Evolutionary conservation across 2,888 invertebrate species (phyloP).

Genomic region (Drosophila dives): DNA sequence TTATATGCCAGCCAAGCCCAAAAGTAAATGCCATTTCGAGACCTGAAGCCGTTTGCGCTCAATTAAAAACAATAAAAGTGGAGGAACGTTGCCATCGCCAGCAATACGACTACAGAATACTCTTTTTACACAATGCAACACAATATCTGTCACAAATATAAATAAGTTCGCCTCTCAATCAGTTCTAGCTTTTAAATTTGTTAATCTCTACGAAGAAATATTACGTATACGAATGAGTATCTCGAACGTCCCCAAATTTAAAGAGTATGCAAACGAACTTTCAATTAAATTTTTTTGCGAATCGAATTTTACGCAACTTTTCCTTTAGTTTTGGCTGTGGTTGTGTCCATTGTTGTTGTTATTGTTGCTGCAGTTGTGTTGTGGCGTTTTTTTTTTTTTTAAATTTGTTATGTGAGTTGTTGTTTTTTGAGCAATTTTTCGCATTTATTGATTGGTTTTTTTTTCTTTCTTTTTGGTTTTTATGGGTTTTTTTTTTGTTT

Average conservation of each 20-base stretch:
- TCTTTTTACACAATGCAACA: background rate
- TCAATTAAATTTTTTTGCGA: background rate
- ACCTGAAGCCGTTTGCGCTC: slow-evolving; percentile 25
- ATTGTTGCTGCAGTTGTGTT: slow-evolving; percentile 18
- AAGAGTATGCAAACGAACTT: background rate
- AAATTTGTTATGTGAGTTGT: slow-evolving; percentile 49
- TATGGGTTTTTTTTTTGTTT: background rate
- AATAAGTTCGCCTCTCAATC: background rate
- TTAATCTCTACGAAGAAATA: background rate
- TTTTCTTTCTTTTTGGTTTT: slow-evolving; percentile 25
- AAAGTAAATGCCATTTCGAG: slow-evolving; percentile 10
- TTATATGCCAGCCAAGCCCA: slow-evolving; percentile 25
- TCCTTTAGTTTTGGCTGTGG: slow-evolving; percentile 18
- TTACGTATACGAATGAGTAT: background rate
- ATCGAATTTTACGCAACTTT: slow-evolving; percentile 41
- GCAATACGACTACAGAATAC: background rate
- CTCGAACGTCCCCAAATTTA: background rate
- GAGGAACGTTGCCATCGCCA: background rate
- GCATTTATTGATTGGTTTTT: slow-evolving; percentile 70
- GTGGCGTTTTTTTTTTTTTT: slow-evolving; percentile 43
- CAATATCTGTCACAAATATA: background rate
- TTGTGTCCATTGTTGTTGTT: slow-evolving; percentile 16
- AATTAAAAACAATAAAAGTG: slow-evolving; percentile 40
- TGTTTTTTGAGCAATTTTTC: slow-evolving; percentile 50
- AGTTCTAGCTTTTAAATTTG: background rate